Base-by-base conservation (phyloP, 2,113 vertebrate genomes). In the Hiodon tergisus region DNA sequence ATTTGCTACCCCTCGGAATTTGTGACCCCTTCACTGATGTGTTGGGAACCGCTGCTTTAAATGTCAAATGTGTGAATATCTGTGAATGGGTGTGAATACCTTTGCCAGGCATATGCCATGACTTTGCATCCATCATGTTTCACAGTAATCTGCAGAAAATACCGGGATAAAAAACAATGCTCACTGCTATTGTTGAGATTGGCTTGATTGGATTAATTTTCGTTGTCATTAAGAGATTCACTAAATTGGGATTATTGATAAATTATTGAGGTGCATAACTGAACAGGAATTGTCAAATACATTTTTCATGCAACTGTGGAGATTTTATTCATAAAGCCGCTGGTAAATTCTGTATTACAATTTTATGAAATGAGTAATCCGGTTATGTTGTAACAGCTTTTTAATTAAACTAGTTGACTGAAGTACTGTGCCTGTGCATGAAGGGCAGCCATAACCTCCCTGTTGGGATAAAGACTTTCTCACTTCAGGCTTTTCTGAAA, bases 311-410 rank as follows among this genome's bases (percentile, higher is more conserved):
- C 31, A 31, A 31, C 63, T 13, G n/a, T 50, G 46, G 54, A 46
- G 63, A 3, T 5, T 16, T 9, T 55, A 7, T 48, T 59, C 50
- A 65, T 47, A 53, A 16, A 47, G 17, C 47, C 6, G 16, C 62
- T 8, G 9, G 10, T 55, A 46, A 74, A 65, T 67, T 57, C 62
- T 47, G 6, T 58, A 50, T 67, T 50, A 58, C 53, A 58, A 59
- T 51, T 75, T 53, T 16, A 58, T 68, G 47, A 75, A 50, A 65
- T 53, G 55, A 46, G 61, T 59, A 75, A 75, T 75, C 73, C 65
- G 59, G 54, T 59, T 75, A 67, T 68, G 8, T 54, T 68, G 54
- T 13, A 58, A 31, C 17, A 66, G 55, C 63, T 58, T 75, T 59
- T 66, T 67, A 74, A 11, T 72, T 75, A 68, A 11, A 68, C 73